These are phyloP conservation scores for Aphaenogaster ashmeadi DNA, from an alignment of 1,140 invertebrate genomes.

Conservation along the genomic window DNA sequence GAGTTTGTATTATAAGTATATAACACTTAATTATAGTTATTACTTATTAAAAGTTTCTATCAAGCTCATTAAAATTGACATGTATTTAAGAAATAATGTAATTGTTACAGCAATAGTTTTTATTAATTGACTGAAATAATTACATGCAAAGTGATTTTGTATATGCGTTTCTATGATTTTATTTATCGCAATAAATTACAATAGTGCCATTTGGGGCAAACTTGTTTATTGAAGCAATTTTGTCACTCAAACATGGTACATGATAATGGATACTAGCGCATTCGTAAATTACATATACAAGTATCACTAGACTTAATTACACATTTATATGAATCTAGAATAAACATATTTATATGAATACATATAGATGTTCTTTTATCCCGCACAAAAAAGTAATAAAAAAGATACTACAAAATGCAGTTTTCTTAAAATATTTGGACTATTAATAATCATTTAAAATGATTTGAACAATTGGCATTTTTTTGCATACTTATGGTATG, in stretches of 20 bases:
- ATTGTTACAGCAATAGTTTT: slow-evolving; percentile 33
- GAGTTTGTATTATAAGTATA: slow-evolving; percentile 40
- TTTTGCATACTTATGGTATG: background rate
- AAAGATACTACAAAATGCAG: slow-evolving; percentile 27
- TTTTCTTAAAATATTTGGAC: slow-evolving; percentile 38
- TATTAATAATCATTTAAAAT: background rate
- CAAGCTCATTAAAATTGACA: slow-evolving; percentile 57
- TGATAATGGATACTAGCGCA: slow-evolving; percentile 50
- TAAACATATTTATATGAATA: slow-evolving; percentile 76
- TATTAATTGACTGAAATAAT: slow-evolving; percentile 73
- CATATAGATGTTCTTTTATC: slow-evolving; percentile 55
- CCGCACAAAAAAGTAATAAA: slow-evolving; percentile 40
- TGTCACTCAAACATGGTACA: slow-evolving; percentile 57
- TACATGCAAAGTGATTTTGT: slow-evolving; percentile 62
- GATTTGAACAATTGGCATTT: background rate
- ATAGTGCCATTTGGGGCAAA: slow-evolving; percentile 81
- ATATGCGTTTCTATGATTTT: slow-evolving; percentile 54
- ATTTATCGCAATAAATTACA: slow-evolving; percentile 71
- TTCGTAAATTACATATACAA: slow-evolving; percentile 62
- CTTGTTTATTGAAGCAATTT: slow-evolving; percentile 64
- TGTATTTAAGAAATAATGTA: slow-evolving; percentile 59
- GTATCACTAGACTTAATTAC: slow-evolving; percentile 53
- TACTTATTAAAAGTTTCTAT: slow-evolving; percentile 37
- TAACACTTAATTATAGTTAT: slow-evolving; percentile 45
- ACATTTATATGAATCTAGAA: slow-evolving; percentile 65